Evolutionary conservation across 1,140 invertebrate species (phyloP).

Genomic region (Pseudobourletiella spinata): DNA sequence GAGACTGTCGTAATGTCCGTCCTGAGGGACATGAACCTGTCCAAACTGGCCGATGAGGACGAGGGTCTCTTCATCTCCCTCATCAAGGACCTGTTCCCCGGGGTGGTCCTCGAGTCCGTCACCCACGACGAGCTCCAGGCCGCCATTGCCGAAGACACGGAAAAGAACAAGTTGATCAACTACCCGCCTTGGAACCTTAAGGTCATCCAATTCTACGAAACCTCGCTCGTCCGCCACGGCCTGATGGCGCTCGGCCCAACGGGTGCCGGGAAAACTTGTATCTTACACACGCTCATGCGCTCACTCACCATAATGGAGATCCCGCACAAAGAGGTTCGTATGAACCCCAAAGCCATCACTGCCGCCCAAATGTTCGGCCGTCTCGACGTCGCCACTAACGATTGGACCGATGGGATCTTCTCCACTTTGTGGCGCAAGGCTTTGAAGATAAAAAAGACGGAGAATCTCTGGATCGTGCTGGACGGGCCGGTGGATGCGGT

Average conservation of each 20-base stretch:
- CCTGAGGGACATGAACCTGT: conserved; percentile 92
- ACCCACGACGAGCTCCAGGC: conserved; percentile 76
- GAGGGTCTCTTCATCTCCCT: conserved; percentile 92
- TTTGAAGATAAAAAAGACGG: conserved; percentile 68
- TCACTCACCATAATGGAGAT: conserved; percentile 74
- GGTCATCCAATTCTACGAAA: conserved; percentile 91
- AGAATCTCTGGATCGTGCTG: conserved; percentile 83
- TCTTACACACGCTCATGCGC: conserved; percentile 88
- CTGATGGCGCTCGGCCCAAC: conserved; percentile 89
- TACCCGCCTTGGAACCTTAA: conserved; percentile 84
- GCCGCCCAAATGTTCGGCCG: conserved; percentile 92
- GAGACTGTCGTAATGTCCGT: conserved; percentile 95
- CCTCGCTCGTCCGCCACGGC: conserved; percentile 81
- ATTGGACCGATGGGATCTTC: conserved; percentile 97
- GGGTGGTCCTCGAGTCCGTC: conserved; percentile 82
- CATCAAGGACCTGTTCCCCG: conserved; percentile 91
- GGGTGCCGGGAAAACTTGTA: conserved; percentile 75
- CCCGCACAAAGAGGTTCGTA: conserved; percentile 84
- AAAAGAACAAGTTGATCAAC: conserved; percentile 77
- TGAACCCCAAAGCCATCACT: conserved; percentile 97
- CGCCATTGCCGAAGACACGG: conserved; percentile 67
- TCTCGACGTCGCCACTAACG: conserved; percentile 66
- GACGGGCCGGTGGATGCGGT: conserved; percentile 91
- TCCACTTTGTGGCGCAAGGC: conserved; percentile 92
- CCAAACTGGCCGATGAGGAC: conserved; percentile 93